Base-by-base conservation (phyloP, 2,797 vertebrate species). In the Odontamblyopus rebecca region DNA sequence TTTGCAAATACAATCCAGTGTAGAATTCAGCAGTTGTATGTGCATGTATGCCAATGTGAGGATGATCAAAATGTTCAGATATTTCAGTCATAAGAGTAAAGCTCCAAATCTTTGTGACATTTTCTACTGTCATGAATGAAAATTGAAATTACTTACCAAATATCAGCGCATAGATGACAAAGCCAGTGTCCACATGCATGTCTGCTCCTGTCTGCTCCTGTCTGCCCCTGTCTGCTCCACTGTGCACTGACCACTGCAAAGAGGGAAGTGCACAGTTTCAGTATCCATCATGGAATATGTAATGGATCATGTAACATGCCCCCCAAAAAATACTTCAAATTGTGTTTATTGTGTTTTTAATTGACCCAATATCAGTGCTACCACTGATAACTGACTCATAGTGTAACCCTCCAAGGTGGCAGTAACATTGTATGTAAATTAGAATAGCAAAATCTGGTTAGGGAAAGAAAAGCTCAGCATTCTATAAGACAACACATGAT, bases 391-490 rank as follows among this genome's bases (percentile, higher is more conserved):
- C 18, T 30, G 27, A 60, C 15, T 11, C 27, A 27, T 2, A 15
- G 30, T 30, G 59, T 60, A 16, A 16, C 6, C 27, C 5, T 60
- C 23, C 54, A 57, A 9, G n/a, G 19, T 8, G 19, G 16, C 7
- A 51, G 18, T 57, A 27, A 30, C 16, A 32, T 7, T 61, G 6
- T 30, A 9, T 30, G 15, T 27, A 6, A 30, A 32, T 18, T 30
- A 6, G 32, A 61, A 57, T 5, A 13, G 9, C 3, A 32, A 9
- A 60, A 30, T 30, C 2, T 30, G 59, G 2, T 27, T 9, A 0
- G 82, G 81, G 85, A 89, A 88, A 56, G 88, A 66, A 81, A 67
- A 82, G 64, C 76, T 88, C 84, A 88, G 88, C 88, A 86, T 66
- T 68, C 6, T 78, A 54, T 29, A 72, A 76, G 77, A 82, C 78